phyloP scores from a whole-genome alignment of 2,113 vertebrate genomes.

The Rhabdomys dilectus region DNA sequence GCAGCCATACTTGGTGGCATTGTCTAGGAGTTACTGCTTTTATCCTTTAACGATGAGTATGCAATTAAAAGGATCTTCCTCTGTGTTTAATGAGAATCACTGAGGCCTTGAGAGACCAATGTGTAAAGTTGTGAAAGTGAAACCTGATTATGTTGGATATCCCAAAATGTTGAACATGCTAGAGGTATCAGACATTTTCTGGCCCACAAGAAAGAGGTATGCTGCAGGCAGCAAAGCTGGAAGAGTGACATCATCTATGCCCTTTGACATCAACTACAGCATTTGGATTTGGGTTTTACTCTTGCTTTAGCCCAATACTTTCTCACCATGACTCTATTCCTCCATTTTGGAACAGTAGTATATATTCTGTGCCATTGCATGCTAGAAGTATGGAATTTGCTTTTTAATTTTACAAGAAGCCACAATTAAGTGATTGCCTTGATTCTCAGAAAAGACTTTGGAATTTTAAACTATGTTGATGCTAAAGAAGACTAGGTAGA shows the following conservation, averaged over 20 bases:
- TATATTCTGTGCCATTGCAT: neutral
- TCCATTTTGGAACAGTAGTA: neutral
- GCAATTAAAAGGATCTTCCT: neutral
- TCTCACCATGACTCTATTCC: neutral
- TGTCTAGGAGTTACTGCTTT: neutral
- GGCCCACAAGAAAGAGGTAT: neutral
- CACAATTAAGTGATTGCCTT: neutral
- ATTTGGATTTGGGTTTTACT: neutral
- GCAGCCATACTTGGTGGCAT: neutral
- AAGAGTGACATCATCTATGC: neutral
- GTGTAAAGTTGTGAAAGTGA: neutral
- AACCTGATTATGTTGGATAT: neutral
- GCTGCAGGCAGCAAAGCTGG: too few species aligned
- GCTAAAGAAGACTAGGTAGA: neutral
- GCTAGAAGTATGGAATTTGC: neutral
- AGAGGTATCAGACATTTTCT: neutral
- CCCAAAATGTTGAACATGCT: neutral
- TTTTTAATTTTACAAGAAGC: neutral
- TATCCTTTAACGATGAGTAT: neutral
- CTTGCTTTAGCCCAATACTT: neutral
- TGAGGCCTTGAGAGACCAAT: neutral
- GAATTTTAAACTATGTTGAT: neutral
- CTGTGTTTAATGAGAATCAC: neutral
- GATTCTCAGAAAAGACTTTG: neutral
- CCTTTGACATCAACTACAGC: neutral